Percentiles rank a stretch among this genome's conserved stretches.
Conservation (phyloP, 1,140 invertebrate species). For the Calosoma granatense region DNA sequence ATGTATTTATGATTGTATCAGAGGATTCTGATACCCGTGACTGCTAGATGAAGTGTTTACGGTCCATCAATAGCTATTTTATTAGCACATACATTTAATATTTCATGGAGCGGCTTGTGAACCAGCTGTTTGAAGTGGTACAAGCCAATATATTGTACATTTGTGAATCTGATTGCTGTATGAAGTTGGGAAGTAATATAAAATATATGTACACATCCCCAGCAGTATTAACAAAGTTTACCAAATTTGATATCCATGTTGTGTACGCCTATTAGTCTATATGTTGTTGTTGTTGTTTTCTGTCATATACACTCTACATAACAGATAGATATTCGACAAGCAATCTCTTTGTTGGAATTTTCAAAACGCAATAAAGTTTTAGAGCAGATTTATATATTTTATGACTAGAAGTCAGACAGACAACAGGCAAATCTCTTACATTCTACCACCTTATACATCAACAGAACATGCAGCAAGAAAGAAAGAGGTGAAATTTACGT, state of each 20-base stretch:
- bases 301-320: no score
- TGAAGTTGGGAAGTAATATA: no score
- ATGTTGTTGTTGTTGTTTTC: no score
- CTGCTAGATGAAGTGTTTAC: neutral
- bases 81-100: neutral
- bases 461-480: neutral
- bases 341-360: no score
- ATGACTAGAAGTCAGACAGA: neutral
- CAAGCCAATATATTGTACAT: neutral
- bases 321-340: no score
- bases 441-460: no score
- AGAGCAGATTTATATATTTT: neutral
- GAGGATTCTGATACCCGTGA: neutral
- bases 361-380: neutral
- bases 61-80: neutral
- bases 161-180: neutral
- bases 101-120: neutral
- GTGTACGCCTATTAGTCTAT: no score
- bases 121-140: neutral
- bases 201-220: no score
- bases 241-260: no score
- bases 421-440: neutral
- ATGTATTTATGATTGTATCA: neutral
- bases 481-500: neutral
- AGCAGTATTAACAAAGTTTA: no score